Evolutionary conservation across 2,888 invertebrate species (phyloP).

Genomic region (Lydus trimaculatus): DNA sequence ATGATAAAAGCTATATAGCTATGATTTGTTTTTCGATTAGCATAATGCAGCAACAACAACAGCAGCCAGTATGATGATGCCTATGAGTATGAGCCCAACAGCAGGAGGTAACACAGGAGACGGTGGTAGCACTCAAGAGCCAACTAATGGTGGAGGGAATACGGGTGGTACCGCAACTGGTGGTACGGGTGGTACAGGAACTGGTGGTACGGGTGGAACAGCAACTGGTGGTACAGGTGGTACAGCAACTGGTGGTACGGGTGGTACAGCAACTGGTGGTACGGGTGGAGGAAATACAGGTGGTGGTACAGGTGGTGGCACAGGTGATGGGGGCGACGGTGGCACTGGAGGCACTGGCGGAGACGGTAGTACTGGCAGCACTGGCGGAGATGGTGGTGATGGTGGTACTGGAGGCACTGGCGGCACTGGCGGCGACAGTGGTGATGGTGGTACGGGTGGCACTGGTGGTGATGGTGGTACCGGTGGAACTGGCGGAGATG

Average conservation of each 20-base stretch:
- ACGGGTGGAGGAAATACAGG: slow-evolving; percentile 20
- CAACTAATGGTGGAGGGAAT: slow-evolving; percentile 58
- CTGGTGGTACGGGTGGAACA: slow-evolving; percentile 20
- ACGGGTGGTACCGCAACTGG: slow-evolving; percentile 54
- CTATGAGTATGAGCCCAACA: slow-evolving; percentile 58
- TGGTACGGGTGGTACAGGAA: slow-evolving; percentile 27
- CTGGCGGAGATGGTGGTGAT: slow-evolving; percentile 33
- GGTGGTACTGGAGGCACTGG: slow-evolving; percentile 31
- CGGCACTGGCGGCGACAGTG: slow-evolving; percentile 24
- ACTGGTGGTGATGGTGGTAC: slow-evolving; percentile 58
- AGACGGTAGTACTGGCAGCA: neutral
- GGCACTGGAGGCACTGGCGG: slow-evolving; percentile 2
- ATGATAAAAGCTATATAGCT: too few relatives aligned
- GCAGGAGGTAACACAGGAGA: slow-evolving; percentile 40
- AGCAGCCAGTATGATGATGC: slow-evolving; percentile 58
- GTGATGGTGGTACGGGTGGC: slow-evolving; percentile 54
- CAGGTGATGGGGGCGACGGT: slow-evolving; percentile 17
- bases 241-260: slow-evolving; percentile 21
- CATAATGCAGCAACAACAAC: slow-evolving; percentile 43
- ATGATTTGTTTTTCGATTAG: slow-evolving; percentile 14
- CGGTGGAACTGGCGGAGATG: slow-evolving; percentile 27
- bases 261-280: slow-evolving; percentile 24
- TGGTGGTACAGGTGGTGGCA: slow-evolving; percentile 14
- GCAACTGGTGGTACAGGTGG: slow-evolving; percentile 20
- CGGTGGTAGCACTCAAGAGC: slow-evolving; percentile 26